Conservation (phyloP, 2,797 vertebrate species). For the Parambassis ranga region DNA sequence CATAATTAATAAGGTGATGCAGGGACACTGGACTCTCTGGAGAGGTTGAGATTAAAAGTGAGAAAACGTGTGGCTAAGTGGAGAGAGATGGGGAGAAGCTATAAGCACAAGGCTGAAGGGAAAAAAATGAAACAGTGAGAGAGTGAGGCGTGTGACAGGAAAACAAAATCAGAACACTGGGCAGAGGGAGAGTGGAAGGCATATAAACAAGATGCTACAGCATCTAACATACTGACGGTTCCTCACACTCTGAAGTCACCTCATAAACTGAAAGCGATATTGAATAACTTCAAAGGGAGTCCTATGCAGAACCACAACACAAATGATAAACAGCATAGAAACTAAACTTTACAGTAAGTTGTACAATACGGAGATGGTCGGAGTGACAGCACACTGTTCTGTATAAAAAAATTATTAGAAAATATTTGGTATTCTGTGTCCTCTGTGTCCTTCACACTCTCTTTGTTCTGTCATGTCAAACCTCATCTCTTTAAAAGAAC, state of each 20-base stretch:
- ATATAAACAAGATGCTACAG: conserved; percentile 49
- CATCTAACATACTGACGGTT: conserved; percentile 41
- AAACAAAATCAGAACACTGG: conserved; percentile 63
- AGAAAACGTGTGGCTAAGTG: conserved; percentile 33
- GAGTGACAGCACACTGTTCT: neutral
- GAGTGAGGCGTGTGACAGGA: conserved; percentile 54
- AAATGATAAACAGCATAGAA: neutral
- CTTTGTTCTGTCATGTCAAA: conserved; percentile 70
- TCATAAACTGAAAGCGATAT: neutral
- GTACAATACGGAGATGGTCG: neutral
- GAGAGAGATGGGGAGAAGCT: conserved; percentile 20
- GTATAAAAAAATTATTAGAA: conserved; percentile 33
- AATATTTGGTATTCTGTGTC: conserved; percentile 48
- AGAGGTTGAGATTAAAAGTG: conserved; percentile 62
- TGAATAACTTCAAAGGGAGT: neutral
- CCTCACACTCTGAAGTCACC: conserved; percentile 19
- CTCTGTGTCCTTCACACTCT: conserved; percentile 55
- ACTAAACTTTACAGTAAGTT: neutral
- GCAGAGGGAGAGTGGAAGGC: conserved; percentile 34
- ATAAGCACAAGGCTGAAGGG: conserved; percentile 22
- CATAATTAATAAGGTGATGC: conserved; percentile 64
- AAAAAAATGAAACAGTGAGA: conserved; percentile 14
- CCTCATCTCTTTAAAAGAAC: conserved; percentile 64
- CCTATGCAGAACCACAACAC: no score
- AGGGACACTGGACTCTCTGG: conserved; percentile 51